Evolutionary conservation across 2,888 invertebrate genomes (phyloP), one percentile per base, ranked within the genome.

Genomic region (Tuta absoluta): DNA sequence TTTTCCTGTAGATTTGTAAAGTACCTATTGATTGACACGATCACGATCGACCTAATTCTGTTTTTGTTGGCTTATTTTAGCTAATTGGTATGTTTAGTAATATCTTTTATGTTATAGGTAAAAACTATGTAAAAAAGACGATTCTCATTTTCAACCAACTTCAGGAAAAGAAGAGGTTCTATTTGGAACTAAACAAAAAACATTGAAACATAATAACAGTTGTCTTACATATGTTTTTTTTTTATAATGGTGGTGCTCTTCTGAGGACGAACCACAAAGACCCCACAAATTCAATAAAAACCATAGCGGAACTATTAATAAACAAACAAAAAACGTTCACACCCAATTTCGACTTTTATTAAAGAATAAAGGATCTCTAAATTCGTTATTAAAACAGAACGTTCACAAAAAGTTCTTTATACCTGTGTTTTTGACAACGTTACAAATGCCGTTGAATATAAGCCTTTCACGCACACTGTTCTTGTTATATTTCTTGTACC

Each of bases 301-400:
- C 75, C 78, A 63, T 71, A 65, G 70, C 71, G 69, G 73, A 75
- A 74, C 75, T 75, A 79, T 77, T 79, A 76, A 75, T 77, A 81
- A 76, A 76, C 75, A 77, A 74, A 80, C 71, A 84, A 83, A 83
- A 86, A 81, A 75, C 73, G 70, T 83, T 87, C 84, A 80, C 87
- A 85, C 87, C 82, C 79, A 80, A 83, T 85, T 81, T 77, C 68
- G 72, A 68, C 72, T 75, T 75, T 82, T 85, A 83, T 82, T 79
- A 77, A 71, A 78, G 74, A 68, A 77, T 79, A 79, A 78, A 79
- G 74, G 76, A 78, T 80, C 73, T 76, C 72, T 72, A 78, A 83
- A 80, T 81, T 83, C 77, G 76, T 80, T 85, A 85, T 84, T 86
- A 85, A 86, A 85, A 86, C 80, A 85, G 78, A 78, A 71, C 81